These are phyloP conservation scores for Aphis gossypii DNA, from an alignment of 1,140 invertebrate species.

Conservation along the genomic window DNA sequence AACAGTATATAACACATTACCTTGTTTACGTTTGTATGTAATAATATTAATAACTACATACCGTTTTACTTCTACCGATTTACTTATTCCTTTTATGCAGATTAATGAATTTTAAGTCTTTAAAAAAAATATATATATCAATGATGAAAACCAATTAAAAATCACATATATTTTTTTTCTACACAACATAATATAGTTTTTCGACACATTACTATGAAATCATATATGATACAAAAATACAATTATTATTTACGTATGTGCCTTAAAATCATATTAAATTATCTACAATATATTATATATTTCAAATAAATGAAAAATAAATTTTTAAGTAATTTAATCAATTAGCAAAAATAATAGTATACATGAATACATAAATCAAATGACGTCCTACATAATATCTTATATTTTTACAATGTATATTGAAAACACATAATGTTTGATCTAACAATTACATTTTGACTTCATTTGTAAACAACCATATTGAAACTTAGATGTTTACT, in stretches of 20 bases:
- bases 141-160: too few species aligned
- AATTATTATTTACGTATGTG: not conserved
- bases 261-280: not conserved
- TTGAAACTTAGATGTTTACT: not conserved
- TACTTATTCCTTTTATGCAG: too few species aligned
- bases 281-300: not conserved
- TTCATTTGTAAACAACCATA: not conserved
- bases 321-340: not conserved
- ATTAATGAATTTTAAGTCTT: too few species aligned
- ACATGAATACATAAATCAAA: not conserved
- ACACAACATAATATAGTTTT: too few species aligned
- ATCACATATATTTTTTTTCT: too few species aligned
- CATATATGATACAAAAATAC: not conserved
- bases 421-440: not conserved
- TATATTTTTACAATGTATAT: not conserved
- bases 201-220: not conserved
- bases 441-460: not conserved
- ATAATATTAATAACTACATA: too few species aligned
- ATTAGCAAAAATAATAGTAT: not conserved
- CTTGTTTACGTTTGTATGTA: too few species aligned
- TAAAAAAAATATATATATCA: too few species aligned
- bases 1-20: too few species aligned
- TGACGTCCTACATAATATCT: not conserved
- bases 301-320: not conserved
- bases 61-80: too few species aligned